Evolutionary conservation across 2,113 vertebrate species (phyloP).

Genomic region (Poecilia latipinna): DNA sequence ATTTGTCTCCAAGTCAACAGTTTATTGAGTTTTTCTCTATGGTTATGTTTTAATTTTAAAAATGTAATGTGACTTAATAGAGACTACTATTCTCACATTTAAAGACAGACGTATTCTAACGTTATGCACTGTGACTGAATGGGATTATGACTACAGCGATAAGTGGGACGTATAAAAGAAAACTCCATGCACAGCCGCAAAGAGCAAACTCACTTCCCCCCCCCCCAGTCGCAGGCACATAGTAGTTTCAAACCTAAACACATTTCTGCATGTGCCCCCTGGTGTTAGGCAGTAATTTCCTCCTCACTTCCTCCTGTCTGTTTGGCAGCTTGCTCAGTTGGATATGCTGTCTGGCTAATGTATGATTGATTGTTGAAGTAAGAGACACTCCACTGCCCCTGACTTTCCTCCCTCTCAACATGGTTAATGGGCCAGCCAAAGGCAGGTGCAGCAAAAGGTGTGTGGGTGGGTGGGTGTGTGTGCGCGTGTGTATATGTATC

Average conservation of each 20-base stretch:
- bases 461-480: not conserved
- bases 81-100: not conserved
- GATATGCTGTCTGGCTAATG: conserved; percentile 70
- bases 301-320: conserved; percentile 31
- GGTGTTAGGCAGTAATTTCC: conserved; percentile 33
- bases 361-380: conserved; percentile 74
- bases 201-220: not conserved
- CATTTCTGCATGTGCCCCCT: conserved; percentile 22
- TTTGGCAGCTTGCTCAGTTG: conserved; percentile 56
- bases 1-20: no score
- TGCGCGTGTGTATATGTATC: not conserved
- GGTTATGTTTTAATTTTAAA: no score
- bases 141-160: not conserved
- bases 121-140: not conserved
- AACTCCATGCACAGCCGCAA: not conserved
- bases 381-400: conserved; percentile 66
- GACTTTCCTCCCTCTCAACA: conserved; percentile 61
- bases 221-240: not conserved
- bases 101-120: not conserved
- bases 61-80: no score
- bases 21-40: no score
- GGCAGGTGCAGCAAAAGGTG: conserved; percentile 44
- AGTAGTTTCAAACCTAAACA: not conserved
- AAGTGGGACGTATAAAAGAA: not conserved
- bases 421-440: conserved; percentile 67